Base-by-base conservation (phyloP, 2,888 invertebrate species). In the Machimus rusticus region DNA sequence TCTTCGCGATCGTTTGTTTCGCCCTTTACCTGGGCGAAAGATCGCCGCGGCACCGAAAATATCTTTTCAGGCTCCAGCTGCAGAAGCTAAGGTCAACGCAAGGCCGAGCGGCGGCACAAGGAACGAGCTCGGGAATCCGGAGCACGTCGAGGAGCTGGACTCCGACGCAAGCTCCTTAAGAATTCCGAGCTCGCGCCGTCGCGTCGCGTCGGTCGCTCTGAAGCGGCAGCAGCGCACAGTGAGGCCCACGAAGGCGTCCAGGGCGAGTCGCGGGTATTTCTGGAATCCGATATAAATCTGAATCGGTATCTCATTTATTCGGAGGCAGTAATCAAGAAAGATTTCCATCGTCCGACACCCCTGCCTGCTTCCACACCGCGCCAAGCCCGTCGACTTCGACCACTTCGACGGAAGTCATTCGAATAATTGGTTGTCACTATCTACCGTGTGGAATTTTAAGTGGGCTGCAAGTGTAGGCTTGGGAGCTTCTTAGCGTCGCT, bases 361-460 rank as follows among this genome's bases (percentile, higher is more conserved):
- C 76, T 87, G 66, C 66, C 57, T 9, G 8, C 9, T 19, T 23
- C n/a, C 5, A 23, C 88, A 85, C 34, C 12, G 87, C 39, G 37
- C 39, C 43, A 1, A 39, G 2, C 12, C 14, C 12, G 43, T 16
- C 57, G 81, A 81, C 87, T 39, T 34, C 57, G 74, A 86, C 81
- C 5, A 31, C 82, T 82, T 51, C 89, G 51, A 89, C 89, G 89
- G 89, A 89, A 89, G 89, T 89, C 88, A 89, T 88, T 89, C 89
- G 86, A 89, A 89, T 89, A 89, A 89, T 89, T 87, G 88, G 87
- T 88, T 89, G 89, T 89, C 89, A 88, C 89, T 87, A 88, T 88
- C 88, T 87, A 76, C 87, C 74, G 12, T 86, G 79, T 46, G 55
- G 85, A 85, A 76, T 87, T 46, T 86, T 86, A 88, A 87, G 89